These are phyloP conservation scores for Pissodes strobi DNA, from an alignment of 1,140 invertebrate species.

Conservation along the genomic window DNA sequence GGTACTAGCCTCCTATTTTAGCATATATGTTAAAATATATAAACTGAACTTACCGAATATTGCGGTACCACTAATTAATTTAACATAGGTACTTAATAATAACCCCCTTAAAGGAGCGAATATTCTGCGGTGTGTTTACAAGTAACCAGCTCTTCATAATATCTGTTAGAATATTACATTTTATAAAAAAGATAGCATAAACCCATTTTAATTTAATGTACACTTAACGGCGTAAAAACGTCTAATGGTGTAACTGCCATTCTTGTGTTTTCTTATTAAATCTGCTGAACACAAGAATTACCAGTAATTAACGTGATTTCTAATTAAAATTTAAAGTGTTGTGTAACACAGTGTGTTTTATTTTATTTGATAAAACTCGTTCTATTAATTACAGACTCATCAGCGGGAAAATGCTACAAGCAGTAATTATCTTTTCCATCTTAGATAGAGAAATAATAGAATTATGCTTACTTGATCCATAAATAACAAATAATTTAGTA, in stretches of 20 bases:
- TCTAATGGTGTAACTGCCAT: not conserved
- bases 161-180: too few relatives aligned
- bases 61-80: too few relatives aligned
- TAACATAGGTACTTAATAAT: too few relatives aligned
- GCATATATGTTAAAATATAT: too few relatives aligned
- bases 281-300: not conserved
- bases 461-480: too few relatives aligned
- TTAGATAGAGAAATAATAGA: constrained; percentile 8
- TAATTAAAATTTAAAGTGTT: constrained; percentile 12
- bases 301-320: not conserved
- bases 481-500: too few relatives aligned
- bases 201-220: constrained; percentile 4
- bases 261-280: not conserved
- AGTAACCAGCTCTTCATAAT: too few relatives aligned
- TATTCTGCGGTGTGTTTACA: too few relatives aligned
- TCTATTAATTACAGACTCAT: not conserved
- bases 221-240: not conserved
- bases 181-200: too few relatives aligned
- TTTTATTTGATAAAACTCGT: not conserved
- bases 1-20: too few relatives aligned
- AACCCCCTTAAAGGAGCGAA: too few relatives aligned
- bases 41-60: too few relatives aligned
- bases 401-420: not conserved
- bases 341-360: constrained; percentile 1
- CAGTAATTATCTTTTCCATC: constrained; percentile 1